These are phyloP conservation scores for Trichosurus vulpecula DNA, from an alignment of 2,797 vertebrate genomes.

Conservation along the genomic window DNA sequence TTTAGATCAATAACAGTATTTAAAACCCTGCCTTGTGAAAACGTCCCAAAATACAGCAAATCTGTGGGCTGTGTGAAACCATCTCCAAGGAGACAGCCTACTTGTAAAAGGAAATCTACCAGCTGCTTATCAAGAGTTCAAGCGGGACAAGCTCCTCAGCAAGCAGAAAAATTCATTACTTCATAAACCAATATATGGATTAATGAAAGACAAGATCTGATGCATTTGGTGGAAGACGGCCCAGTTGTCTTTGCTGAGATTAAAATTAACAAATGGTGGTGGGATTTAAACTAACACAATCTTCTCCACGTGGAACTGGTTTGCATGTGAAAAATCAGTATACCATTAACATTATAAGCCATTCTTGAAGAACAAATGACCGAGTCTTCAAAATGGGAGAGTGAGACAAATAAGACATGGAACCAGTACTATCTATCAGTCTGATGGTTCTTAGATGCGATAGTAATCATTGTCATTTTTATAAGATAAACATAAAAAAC, in stretches of 20 bases:
- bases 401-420: neutral
- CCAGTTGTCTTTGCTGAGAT: neutral
- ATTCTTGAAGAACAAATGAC: neutral
- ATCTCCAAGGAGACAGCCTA: slow-evolving; percentile 57
- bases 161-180: neutral
- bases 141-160: neutral
- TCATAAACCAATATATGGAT: neutral
- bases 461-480: neutral
- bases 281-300: neutral
- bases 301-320: neutral
- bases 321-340: neutral
- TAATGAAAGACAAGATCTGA: neutral
- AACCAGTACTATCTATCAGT: neutral
- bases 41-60: slow-evolving; percentile 36
- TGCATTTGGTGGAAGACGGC: neutral
- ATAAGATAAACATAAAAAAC: neutral
- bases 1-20: slow-evolving; percentile 8
- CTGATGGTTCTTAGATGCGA: neutral
- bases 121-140: slow-evolving; percentile 23
- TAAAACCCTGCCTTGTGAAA: slow-evolving; percentile 23
- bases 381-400: neutral
- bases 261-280: neutral
- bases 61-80: slow-evolving; percentile 27
- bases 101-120: slow-evolving; percentile 9
- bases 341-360: neutral